Base-by-base conservation (phyloP, 2,113 vertebrate genomes). In the Ploceus nigricollis region DNA sequence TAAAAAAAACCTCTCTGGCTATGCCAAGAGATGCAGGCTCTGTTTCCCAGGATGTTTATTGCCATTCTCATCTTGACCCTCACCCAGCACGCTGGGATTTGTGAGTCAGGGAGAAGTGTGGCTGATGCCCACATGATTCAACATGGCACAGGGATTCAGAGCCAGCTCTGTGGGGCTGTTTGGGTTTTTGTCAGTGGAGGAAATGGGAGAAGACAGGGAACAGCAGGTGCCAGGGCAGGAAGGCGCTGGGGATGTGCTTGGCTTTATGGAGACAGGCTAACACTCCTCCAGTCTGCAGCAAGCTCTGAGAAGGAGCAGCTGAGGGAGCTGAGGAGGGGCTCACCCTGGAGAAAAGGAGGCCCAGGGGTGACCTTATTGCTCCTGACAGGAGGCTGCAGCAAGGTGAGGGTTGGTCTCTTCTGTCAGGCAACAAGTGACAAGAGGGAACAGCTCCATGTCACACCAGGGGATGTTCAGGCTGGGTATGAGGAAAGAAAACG, bases 41-140 rank as follows among this genome's bases (percentile, higher is more conserved):
- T 0, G 35, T 69, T 96, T 90, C 73, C 75, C 90, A 90, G 89
- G 93, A 95, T 95, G 93, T 94, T 96, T 96, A 93, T 87, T 82
- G 93, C 94, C 9, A 1, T n/a, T 64, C 89, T 85, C 42, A 0
- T 76, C 89, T 69, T 94, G 93, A 96, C 95, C 91, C 93, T 93
- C 78, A 94, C 73, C 89, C 81, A 66, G 68, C 68, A 54, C 16
- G 2, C 93, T 27, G 77, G 77, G 53, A 78, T 87, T 8, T 6
- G 66, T 91, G 95, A 95, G 87, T 87, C 95, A 96, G 73, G 91
- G 70, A 82, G 78, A 85, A 96, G 87, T 1, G 15, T n/a, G 82
- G 68, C 94, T 87, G 87, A 33, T 90, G 70, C 69, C 81, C 54
- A 6, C 83, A 91, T 89, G 89, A 96, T 89, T 95, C 91, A 94